phyloP scores from a whole-genome alignment of 2,113 vertebrate genomes.

The Dunckerocampus dactyliophorus region DNA sequence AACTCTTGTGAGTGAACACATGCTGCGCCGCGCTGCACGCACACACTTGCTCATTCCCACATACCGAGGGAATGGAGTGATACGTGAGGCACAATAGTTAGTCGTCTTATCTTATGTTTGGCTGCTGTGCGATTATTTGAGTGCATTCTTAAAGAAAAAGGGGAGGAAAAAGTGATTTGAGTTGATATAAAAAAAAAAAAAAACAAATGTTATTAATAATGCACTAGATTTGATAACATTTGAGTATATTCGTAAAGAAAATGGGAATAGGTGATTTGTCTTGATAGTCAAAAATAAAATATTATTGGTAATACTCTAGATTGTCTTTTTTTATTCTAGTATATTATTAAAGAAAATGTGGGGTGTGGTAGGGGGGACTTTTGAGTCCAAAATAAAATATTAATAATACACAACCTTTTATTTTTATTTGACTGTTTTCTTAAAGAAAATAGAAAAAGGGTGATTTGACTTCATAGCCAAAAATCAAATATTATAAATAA shows the following conservation, averaged over 20 bases:
- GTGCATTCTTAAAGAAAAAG: background rate
- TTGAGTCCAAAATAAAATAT: too few relatives aligned
- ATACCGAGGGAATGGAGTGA: background rate
- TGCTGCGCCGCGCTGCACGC: background rate
- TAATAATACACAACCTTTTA: too few relatives aligned
- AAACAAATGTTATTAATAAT: background rate
- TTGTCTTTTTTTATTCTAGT: too few relatives aligned
- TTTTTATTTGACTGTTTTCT: background rate
- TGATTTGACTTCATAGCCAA: background rate
- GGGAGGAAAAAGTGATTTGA: background rate
- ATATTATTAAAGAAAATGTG: too few relatives aligned
- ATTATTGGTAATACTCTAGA: too few relatives aligned
- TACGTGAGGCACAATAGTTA: background rate
- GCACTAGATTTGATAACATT: background rate
- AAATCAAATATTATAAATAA: too few relatives aligned
- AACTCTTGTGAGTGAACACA: slow-evolving; percentile 74
- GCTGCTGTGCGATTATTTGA: background rate
- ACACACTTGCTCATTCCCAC: background rate
- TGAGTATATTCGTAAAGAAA: background rate
- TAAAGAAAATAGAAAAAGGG: background rate
- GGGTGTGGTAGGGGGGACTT: too few relatives aligned
- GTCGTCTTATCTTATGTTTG: background rate
- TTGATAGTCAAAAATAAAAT: background rate
- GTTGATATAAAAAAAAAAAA: background rate
- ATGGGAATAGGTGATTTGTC: background rate